These are phyloP conservation scores for Neofelis nebulosa DNA, from an alignment of 2,113 vertebrate genomes.

Conservation along the genomic window DNA sequence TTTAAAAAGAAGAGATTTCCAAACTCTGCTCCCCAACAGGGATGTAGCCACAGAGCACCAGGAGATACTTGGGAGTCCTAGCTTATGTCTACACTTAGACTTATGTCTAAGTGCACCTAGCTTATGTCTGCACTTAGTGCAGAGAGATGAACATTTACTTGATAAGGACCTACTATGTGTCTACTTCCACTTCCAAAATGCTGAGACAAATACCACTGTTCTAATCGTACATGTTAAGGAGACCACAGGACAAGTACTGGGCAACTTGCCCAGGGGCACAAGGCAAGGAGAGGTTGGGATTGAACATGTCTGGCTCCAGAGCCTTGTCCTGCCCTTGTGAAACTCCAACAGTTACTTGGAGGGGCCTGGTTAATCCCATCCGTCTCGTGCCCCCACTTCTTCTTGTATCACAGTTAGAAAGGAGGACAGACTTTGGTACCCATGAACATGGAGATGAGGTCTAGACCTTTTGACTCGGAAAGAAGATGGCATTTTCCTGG, in stretches of 20 bases:
- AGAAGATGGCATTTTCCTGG: not conserved
- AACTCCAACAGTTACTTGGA: not conserved
- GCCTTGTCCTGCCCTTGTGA: not conserved
- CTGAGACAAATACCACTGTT: too few relatives aligned
- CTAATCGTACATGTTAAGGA: not conserved
- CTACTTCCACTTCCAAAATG: not conserved
- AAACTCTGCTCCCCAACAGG: not conserved
- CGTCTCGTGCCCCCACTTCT: too few relatives aligned
- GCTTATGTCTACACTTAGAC: not conserved
- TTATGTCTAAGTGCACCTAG: not conserved
- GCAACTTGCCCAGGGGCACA: not conserved
- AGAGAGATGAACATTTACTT: not conserved
- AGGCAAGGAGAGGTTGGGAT: not conserved
- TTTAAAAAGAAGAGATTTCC: not conserved
- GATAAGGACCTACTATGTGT: not conserved
- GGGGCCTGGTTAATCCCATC: fast-evolving
- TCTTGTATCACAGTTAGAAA: not conserved
- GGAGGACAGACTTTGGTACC: not conserved
- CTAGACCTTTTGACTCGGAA: conserved; percentile 9
- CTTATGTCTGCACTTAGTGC: not conserved
- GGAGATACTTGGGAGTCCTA: not conserved
- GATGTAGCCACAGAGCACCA: not conserved
- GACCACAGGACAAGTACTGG: not conserved
- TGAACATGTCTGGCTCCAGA: not conserved
- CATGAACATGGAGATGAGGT: not conserved